Conservation (phyloP, 2,797 vertebrate species). For the Myotis daubentonii region DNA sequence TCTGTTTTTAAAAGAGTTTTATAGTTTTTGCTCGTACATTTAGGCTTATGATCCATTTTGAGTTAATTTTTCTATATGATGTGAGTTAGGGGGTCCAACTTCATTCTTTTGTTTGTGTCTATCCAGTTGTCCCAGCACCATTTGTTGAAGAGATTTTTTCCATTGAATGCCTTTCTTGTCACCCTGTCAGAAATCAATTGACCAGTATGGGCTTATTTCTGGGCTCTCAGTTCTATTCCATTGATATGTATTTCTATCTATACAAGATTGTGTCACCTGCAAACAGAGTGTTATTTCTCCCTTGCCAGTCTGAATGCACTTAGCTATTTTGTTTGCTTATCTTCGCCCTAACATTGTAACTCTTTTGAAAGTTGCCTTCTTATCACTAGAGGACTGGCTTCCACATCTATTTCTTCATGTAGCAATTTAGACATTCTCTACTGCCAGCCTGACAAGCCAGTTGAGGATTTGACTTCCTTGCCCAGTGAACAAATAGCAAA, state of each 20-base stretch:
- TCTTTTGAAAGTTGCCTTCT: not conserved
- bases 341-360: not conserved
- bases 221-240: not conserved
- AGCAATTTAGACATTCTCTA: not conserved
- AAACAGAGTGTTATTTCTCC: not conserved
- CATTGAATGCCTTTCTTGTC: not conserved
- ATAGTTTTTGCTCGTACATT: not conserved
- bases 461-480: not conserved
- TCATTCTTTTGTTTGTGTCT: not conserved
- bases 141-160: not conserved
- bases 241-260: not conserved
- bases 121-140: not conserved
- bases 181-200: not conserved
- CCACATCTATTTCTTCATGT: not conserved
- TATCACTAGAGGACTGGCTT: not conserved
- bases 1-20: conserved; percentile 20
- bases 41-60: not conserved
- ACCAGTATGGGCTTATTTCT: not conserved
- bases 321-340: not conserved
- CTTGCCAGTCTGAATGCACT: not conserved
- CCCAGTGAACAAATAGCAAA: not conserved
- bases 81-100: not conserved
- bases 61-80: conserved; percentile 24
- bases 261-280: not conserved
- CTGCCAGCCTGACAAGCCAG: not conserved